Percentiles rank a stretch among this genome's conserved stretches.
These are phyloP conservation scores for Pavo muticus DNA, from an alignment of 2,113 vertebrate genomes.

Conservation along the genomic window DNA sequence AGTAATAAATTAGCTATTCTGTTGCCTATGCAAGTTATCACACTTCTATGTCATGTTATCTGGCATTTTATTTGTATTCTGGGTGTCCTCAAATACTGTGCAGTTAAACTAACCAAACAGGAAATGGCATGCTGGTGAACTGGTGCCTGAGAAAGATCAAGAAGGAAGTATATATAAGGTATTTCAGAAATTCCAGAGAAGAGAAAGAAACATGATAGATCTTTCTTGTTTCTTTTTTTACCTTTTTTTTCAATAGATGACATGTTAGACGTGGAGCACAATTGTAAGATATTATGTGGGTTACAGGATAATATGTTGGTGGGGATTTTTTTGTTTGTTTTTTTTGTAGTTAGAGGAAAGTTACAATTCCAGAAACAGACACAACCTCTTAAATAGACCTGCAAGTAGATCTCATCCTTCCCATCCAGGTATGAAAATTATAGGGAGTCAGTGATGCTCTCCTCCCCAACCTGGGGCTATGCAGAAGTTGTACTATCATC, in stretches of 20 bases:
- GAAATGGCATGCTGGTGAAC: neutral
- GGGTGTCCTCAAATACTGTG: neutral
- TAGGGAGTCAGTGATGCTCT: constrained; percentile 43
- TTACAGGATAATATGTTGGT: constrained; percentile 53
- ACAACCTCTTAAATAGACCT: constrained; percentile 55
- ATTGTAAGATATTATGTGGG: constrained; percentile 48
- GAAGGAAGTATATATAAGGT: neutral
- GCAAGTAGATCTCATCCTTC: constrained; percentile 46
- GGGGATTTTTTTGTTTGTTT: neutral
- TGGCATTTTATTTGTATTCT: neutral
- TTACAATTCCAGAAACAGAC: constrained; percentile 39
- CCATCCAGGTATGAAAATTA: constrained; percentile 53
- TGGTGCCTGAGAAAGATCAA: neutral
- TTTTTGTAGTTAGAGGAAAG: constrained; percentile 53
- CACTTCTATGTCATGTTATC: neutral
- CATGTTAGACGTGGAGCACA: constrained; percentile 36
- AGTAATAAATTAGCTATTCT: neutral
- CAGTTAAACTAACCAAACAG: neutral
- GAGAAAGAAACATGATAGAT: constrained; percentile 10
- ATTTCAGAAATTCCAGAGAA: constrained; percentile 52
- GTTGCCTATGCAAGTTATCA: neutral
- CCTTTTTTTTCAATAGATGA: constrained; percentile 17
- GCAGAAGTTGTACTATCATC: neutral
- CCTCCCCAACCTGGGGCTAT: constrained; percentile 26
- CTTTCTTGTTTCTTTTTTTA: neutral